Percentiles rank a stretch among this genome's conserved stretches.
phyloP scores from a whole-genome alignment of 2,113 vertebrate genomes.

The Coryphaenoides rupestris region DNA sequence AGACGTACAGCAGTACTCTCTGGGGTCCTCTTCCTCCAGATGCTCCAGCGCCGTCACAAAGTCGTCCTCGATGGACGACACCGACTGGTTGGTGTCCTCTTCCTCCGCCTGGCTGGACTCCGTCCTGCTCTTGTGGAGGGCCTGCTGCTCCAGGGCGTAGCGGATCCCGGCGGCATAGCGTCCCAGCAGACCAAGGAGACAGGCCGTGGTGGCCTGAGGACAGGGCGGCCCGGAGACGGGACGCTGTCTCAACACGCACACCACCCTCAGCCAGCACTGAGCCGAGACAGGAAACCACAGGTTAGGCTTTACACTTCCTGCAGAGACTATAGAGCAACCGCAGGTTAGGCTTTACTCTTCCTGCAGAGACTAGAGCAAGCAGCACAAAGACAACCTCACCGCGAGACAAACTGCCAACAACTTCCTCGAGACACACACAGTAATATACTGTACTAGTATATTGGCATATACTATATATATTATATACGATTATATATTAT shows the following conservation, averaged over 20 bases:
- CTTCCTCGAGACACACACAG: no score
- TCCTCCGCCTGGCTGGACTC: conserved; percentile 80
- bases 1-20: conserved; percentile 70
- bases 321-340: neutral
- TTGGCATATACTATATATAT: no score
- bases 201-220: conserved; percentile 72
- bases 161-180: conserved; percentile 85
- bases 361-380: neutral
- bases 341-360: neutral
- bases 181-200: conserved; percentile 81
- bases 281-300: neutral
- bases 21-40: conserved; percentile 87
- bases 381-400: neutral
- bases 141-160: conserved; percentile 79
- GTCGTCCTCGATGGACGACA: conserved; percentile 97
- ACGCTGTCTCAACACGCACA: conserved; percentile 85
- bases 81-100: conserved; percentile 94
- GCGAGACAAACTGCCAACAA: neutral
- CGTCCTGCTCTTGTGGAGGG: conserved; percentile 61
- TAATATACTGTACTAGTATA: no score
- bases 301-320: neutral
- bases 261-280: conserved; percentile 70
- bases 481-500: no score
- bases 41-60: conserved; percentile 97
- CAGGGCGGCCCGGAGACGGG: conserved; percentile 68